phyloP scores from a whole-genome alignment of 2,113 vertebrate species.

The Glareola pratincola region DNA sequence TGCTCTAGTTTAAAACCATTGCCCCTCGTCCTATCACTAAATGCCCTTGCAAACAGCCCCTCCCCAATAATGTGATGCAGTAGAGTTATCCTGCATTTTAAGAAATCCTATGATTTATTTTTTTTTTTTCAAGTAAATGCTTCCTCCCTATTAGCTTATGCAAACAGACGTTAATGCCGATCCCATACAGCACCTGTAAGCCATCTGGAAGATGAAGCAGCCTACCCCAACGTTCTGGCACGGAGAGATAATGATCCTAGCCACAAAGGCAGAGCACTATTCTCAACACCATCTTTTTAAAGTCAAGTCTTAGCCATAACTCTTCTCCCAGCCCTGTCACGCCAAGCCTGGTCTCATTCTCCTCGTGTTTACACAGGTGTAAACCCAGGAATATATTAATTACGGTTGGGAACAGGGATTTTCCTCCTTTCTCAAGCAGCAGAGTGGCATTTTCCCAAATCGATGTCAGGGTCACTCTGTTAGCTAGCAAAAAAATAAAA shows the following conservation, averaged over 20 bases:
- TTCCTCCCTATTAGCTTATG: background rate
- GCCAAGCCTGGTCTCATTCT: background rate
- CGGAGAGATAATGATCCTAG: background rate
- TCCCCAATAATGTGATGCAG: background rate
- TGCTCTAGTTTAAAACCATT: too few species aligned
- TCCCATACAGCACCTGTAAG: background rate
- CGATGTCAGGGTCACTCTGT: background rate
- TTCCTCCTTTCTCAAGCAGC: background rate
- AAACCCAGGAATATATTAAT: background rate
- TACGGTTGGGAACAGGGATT: background rate
- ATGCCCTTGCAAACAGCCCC: too few species aligned
- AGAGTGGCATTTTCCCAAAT: background rate
- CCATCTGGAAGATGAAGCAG: conserved; percentile 2
- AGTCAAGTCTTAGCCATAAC: background rate
- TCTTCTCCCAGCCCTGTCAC: background rate
- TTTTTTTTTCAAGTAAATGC: background rate
- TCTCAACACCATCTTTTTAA: background rate
- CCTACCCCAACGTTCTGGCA: background rate
- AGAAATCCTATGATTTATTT: background rate
- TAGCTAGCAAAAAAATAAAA: background rate
- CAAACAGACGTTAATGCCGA: background rate
- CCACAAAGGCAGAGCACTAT: background rate
- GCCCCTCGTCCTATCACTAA: too few species aligned
- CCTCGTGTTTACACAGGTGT: background rate
- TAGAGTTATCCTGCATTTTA: background rate